Conservation (phyloP, 2,888 invertebrate genomes). For the Epinotia nisella region DNA sequence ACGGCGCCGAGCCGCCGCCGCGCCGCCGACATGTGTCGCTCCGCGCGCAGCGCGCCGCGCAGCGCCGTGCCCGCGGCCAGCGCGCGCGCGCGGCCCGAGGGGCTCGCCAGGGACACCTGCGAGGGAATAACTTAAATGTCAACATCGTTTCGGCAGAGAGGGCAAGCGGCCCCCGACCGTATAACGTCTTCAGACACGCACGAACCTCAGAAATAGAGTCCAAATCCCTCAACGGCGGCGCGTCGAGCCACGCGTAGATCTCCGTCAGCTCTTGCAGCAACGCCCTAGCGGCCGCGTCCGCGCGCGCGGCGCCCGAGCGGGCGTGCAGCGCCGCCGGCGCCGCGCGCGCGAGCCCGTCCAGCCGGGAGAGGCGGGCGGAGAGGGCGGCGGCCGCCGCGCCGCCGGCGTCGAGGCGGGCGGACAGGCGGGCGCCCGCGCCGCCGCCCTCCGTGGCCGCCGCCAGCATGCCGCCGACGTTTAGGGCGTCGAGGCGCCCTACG, state of each 20-base stretch:
- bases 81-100: no score
- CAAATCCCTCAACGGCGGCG: constrained; percentile 66
- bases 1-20: no score
- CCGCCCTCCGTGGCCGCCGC: constrained; percentile 88
- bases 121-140: no score
- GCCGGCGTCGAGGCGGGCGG: constrained; percentile 77
- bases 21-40: no score
- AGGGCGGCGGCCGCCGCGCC: constrained; percentile 79
- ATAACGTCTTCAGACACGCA: no score
- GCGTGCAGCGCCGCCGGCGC: constrained; percentile 55
- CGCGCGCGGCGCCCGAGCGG: constrained; percentile 78
- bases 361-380: constrained; percentile 66
- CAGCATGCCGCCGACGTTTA: constrained; percentile 92
- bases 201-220: constrained; percentile 64
- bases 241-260: constrained; percentile 70
- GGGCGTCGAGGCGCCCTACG: constrained; percentile 87
- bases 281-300: constrained; percentile 93
- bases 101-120: no score
- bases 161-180: constrained; percentile 71
- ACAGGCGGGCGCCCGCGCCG: constrained; percentile 88
- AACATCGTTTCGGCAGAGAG: no score
- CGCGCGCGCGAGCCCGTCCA: constrained; percentile 87
- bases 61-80: no score
- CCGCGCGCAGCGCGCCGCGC: no score
- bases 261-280: constrained; percentile 91